Evolutionary conservation across 2,888 invertebrate genomes (phyloP), one percentile per base, ranked within the genome.

Genomic region (Digitonthophagus gazella): DNA sequence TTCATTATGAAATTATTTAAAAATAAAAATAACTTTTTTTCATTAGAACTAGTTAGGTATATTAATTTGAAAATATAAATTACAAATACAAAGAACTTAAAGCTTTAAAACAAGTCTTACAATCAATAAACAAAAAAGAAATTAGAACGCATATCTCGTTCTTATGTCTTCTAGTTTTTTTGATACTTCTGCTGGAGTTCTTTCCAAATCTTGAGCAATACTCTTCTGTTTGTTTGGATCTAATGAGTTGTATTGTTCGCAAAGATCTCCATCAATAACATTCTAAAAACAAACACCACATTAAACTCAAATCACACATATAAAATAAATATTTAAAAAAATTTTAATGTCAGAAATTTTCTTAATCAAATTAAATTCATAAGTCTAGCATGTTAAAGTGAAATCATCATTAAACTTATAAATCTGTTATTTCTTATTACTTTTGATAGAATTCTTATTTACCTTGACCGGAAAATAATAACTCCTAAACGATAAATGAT

Each of bases 101-200:
- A 19, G 22, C 18, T 20, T 4, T 16, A 18, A 18, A 63, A 22
- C 14, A 63, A 57, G 69, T 64, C 65, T 66, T 65, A 69, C 65
- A 67, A n/a, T n/a, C n/a, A n/a, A n/a, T n/a, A n/a, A n/a, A n/a
- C n/a, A n/a, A n/a, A n/a, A n/a, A n/a, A n/a, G n/a, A 65, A 72
- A 78, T 90, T 94, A 99, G 87, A 99, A 99, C 4, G 99, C 99
- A 81, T 97, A 99, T 85, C 98, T 90, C 56, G 99, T 99, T 82
- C 99, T 89, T 77, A 99, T 96, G 82, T 99, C 99, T 87, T 99
- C 99, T 67, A 99, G 87, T 82, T 98, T 98, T 84, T 99, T 99
- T 4, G 97, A 97, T 5, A 98, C 97, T 84, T 99, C 98, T 67
- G 94, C 96, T 0, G 98, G 93, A 0, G 95, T 96, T 78, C 97